Base-by-base conservation (phyloP, 2,888 invertebrate species). In the Andrena fulva region DNA sequence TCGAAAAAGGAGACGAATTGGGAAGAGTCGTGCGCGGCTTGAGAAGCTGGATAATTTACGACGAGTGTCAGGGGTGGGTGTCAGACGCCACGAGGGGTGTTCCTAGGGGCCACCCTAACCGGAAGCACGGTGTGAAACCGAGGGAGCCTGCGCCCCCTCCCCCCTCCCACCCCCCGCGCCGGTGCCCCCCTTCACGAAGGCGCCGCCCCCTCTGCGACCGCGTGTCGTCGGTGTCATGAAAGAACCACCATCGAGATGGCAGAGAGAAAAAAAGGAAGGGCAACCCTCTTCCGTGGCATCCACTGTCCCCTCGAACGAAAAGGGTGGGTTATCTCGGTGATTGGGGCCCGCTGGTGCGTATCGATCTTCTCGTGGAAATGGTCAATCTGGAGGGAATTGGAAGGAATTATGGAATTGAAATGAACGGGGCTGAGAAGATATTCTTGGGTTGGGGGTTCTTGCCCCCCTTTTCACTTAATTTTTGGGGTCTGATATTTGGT, bases 41-140 rank as follows among this genome's bases (percentile, higher is more conserved):
- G 76, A 77, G 68, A 74, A 64, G 62, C 75, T 64, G 35, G 77
- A 85, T 89, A 85, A 89, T 90, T 80, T 85, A 85, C 79, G 87
- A 82, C 82, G 69, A 33, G 83, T 85, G 85, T 85, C 85, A 85
- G 78, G 71, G 48, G 42, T 42, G 78, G 76, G 87, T 80, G 76
- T 84, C 82, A 82, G 82, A 86, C 83, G 85, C 83, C 85, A 85
- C 79, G 48, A 70, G 63, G 75, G 84, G 87, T 89, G 24, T 56
- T 27, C 86, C 69, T 86, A 63, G 33, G 84, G 69, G 62, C 62
- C 66, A 64, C 35, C 69, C 72, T 59, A 84, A 86, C 91, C 90
- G 91, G 91, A 91, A 91, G 89, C 85, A 90, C 90, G 91, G 84
- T 86, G 86, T 87, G 87, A 86, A 88, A 82, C 80, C 76, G 80